phyloP scores from a whole-genome alignment of 2,113 vertebrate species.

The Lipophrys pholis region DNA sequence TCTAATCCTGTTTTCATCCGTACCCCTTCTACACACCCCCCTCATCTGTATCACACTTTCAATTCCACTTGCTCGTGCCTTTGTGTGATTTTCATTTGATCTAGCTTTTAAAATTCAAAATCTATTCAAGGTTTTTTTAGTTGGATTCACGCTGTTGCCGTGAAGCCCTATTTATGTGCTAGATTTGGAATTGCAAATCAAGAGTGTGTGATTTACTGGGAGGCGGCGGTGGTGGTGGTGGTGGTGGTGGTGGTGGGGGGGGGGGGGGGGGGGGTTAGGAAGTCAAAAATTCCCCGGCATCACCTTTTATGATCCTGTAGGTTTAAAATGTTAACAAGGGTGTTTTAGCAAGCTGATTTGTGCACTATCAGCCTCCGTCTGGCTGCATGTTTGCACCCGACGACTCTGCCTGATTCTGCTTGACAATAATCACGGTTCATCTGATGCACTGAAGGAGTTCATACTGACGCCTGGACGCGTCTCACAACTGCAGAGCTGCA shows the following conservation, averaged over 20 bases:
- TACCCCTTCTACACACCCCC: conserved; percentile 68
- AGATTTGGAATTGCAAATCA: conserved; percentile 83
- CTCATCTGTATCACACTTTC: conserved; percentile 87
- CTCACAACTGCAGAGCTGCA: too few species aligned
- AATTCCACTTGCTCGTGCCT: conserved; percentile 86
- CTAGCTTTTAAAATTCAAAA: conserved; percentile 87
- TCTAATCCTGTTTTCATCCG: conserved; percentile 88
- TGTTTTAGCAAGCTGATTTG: conserved; percentile 79
- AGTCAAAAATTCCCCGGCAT: conserved; percentile 75
- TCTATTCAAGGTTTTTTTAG: conserved; percentile 83
- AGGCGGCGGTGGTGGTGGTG: too few species aligned
- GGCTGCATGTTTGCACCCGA: conserved; percentile 34
- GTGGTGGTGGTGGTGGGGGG: too few species aligned
- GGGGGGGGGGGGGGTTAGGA: conserved; percentile 37
- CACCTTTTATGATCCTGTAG: conserved; percentile 76
- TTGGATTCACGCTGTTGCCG: conserved; percentile 79
- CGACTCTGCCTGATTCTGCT: conserved; percentile 40
- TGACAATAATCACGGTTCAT: conserved; percentile 54
- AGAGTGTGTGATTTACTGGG: conserved; percentile 72
- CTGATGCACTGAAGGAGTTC: too few species aligned
- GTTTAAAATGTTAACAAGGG: conserved; percentile 86
- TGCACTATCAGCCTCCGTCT: conserved; percentile 66
- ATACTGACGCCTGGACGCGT: conserved; percentile 35
- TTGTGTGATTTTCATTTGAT: conserved; percentile 89
- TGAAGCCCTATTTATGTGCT: conserved; percentile 80